phyloP scores from a whole-genome alignment of 2,113 vertebrate species.

The Typhlomys cinereus region DNA sequence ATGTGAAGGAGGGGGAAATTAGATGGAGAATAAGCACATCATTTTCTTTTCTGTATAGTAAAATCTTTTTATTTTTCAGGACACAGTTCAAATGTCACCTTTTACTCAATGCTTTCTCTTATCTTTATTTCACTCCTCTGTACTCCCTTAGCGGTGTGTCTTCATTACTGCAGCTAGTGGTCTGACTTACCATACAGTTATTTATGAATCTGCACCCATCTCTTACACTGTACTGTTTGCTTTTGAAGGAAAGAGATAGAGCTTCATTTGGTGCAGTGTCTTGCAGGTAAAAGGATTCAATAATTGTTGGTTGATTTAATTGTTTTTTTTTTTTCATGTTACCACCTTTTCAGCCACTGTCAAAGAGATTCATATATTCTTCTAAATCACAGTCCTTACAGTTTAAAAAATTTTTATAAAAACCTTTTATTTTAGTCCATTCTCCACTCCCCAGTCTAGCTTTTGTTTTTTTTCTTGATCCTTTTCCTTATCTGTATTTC shows the following conservation, averaged over 20 bases:
- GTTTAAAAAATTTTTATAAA: conserved; percentile 22
- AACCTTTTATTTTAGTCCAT: conserved; percentile 7
- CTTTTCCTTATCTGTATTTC: neutral
- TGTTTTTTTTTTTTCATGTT: conserved; percentile 45
- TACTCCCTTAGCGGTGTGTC: neutral
- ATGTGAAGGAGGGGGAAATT: neutral
- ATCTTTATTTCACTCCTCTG: neutral
- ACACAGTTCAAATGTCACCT: conserved; percentile 41
- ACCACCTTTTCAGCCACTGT: conserved; percentile 18
- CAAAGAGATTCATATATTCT: conserved; percentile 31
- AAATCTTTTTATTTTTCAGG: conserved; percentile 34
- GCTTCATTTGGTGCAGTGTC: conserved; percentile 19
- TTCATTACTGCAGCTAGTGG: neutral
- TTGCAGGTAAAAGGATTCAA: conserved; percentile 43
- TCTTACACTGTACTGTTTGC: conserved; percentile 42
- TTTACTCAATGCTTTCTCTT: neutral
- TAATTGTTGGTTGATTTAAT: conserved; percentile 49
- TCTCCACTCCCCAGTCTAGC: neutral
- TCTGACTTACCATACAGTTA: conserved; percentile 56
- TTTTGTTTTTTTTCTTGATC: neutral
- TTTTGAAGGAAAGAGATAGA: conserved; percentile 45
- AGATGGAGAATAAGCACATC: conserved; percentile 30
- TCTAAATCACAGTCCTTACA: neutral
- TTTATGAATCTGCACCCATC: conserved; percentile 47
- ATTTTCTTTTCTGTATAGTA: conserved; percentile 4